Evolutionary conservation across 2,113 vertebrate species (phyloP).

Genomic region (Oxyruncus cristatus): DNA sequence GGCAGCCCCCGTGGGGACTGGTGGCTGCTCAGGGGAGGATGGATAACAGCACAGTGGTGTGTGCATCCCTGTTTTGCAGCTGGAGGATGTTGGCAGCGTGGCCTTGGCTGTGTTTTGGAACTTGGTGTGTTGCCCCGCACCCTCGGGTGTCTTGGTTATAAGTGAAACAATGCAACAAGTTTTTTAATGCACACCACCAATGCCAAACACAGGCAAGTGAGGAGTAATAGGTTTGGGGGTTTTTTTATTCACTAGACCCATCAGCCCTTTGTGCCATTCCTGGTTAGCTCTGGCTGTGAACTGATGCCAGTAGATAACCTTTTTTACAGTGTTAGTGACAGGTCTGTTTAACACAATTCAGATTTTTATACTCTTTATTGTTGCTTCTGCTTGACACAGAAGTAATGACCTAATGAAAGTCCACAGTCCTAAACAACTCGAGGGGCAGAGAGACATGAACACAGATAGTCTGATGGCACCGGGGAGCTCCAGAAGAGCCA

Average conservation of each 20-base stretch:
- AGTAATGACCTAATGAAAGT: background rate
- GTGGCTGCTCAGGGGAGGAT: background rate
- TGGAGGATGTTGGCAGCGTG: background rate
- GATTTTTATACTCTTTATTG: background rate
- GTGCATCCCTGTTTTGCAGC: background rate
- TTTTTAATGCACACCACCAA: background rate
- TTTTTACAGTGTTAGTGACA: background rate
- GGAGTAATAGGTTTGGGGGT: background rate
- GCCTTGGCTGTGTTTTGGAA: background rate
- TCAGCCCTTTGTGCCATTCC: background rate
- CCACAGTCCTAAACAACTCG: background rate
- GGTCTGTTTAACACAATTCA: background rate
- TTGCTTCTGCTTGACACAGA: background rate
- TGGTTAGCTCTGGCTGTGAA: background rate
- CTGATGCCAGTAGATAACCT: background rate
- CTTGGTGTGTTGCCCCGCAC: background rate
- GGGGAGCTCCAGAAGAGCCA: background rate
- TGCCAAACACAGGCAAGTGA: background rate
- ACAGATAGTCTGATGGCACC: background rate
- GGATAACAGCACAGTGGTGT: background rate
- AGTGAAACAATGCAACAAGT: accelerated
- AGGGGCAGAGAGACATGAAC: background rate
- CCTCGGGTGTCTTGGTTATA: accelerated
- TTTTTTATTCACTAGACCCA: background rate
- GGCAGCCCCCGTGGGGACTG: background rate